Base-by-base conservation (phyloP, 2,888 invertebrate genomes). In the Ypsolopha scabrella region DNA sequence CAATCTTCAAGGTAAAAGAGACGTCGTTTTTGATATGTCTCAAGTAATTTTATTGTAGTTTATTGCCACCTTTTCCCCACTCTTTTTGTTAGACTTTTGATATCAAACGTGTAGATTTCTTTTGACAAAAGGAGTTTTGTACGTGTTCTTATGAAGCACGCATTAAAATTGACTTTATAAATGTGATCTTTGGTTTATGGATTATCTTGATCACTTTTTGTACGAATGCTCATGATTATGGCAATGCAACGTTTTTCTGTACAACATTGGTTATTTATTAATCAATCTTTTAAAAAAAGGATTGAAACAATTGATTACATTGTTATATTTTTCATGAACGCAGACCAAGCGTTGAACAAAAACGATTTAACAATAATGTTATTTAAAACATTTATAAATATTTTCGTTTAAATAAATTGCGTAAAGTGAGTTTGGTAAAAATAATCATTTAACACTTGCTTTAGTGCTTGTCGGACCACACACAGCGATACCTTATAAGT, bases 401-500 rank as follows among this genome's bases (percentile, higher is more conserved):
- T 38, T 8, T 38, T n/a, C 9, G 2, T 38, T 3, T 6, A 2
- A 10, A 38, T n/a, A 1, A 38, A 8, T 10, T 38, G 2, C 38
- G 6, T 38, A 63, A 62, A 24, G 4, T 24, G 24, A 3, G 24
- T 4, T 24, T 24, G 24, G 62, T 60, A 58, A 57, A 60, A 64
- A 60, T 57, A 53, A 52, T n/a, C n/a, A 60, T 53, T 56, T 55
- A 3, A 24, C 24, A 24, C 24, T 24, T 24, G 4, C 24, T 24
- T 24, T 24, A 24, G 24, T 24, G 57, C 55, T 51, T 55, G 51
- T 54, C 54, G 57, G 83, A 80, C 85, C 85, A 80, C 85, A 83
- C 85, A 83, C 79, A 75, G 60, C 60, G 78, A 53, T 59, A 65
- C 64, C 67, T 68, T 75, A 73, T 74, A 76, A 78, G 73, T 68